Conservation (phyloP, 2,113 vertebrate species). For the Trogon melanurus region DNA sequence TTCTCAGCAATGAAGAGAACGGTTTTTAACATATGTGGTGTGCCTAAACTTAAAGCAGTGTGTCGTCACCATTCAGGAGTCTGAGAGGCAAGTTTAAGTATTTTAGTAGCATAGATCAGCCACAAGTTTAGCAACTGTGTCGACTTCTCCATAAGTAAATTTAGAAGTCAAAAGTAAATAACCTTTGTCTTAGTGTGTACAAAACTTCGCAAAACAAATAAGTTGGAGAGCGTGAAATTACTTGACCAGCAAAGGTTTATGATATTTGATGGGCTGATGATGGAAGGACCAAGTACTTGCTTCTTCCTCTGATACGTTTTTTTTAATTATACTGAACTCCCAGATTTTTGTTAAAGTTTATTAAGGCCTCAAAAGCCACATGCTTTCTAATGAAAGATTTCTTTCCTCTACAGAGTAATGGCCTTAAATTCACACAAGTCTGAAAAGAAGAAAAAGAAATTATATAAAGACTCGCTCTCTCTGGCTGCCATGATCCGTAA, state of each 20-base stretch:
- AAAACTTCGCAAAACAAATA: not conserved
- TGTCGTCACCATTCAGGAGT: not conserved
- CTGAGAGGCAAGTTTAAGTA: not conserved
- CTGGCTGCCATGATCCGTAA: slow-evolving; percentile 95
- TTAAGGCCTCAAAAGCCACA: not conserved
- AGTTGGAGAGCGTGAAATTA: not conserved
- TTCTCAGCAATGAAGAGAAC: not conserved
- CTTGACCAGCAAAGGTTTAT: not conserved
- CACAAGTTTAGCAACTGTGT: not conserved
- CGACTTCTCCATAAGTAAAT: not conserved
- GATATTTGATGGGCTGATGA: not conserved
- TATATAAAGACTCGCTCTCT: slow-evolving; percentile 92
- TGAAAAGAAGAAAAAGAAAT: slow-evolving; percentile 98
- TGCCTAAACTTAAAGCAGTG: not conserved
- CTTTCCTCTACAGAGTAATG: slow-evolving; percentile 80
- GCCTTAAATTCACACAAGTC: slow-evolving; percentile 91
- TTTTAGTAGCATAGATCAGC: not conserved
- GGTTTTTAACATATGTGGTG: accelerated
- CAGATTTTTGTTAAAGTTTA: not conserved
- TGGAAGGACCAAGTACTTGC: not conserved
- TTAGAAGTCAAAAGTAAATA: not conserved
- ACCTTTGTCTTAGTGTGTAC: not conserved
- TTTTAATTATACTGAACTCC: not conserved
- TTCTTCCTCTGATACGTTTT: not conserved
- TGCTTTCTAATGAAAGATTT: not conserved